Conservation (phyloP, 2,797 vertebrate genomes). For the Smutsia gigantea region DNA sequence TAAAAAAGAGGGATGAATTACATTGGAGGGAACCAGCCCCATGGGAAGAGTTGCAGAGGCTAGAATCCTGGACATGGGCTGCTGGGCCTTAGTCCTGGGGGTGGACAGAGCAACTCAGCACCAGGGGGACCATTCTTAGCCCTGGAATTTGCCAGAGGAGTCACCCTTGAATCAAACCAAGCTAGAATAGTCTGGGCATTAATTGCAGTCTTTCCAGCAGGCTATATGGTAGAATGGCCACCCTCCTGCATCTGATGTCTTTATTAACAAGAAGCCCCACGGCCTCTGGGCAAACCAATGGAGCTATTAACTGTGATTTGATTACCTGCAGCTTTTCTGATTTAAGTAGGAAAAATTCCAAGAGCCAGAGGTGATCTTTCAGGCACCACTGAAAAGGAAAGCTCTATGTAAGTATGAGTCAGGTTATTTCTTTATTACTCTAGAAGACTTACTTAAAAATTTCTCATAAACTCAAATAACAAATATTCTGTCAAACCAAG, state of each 20-base stretch:
- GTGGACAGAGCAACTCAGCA: neutral
- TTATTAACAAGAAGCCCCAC: neutral
- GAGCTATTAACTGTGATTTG: neutral
- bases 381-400: neutral
- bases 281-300: neutral
- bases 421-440: constrained; percentile 12
- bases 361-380: neutral
- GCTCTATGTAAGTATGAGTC: neutral
- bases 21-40: neutral
- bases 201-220: neutral
- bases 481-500: constrained; percentile 7
- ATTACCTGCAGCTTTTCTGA: neutral
- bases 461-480: constrained; percentile 7
- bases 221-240: neutral
- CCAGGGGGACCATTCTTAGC: neutral
- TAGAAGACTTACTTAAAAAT: neutral
- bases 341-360: neutral
- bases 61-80: neutral
- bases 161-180: neutral
- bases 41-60: neutral
- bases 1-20: neutral
- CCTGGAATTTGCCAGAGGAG: neutral
- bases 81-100: neutral
- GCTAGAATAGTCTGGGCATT: neutral
- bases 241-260: neutral